These are phyloP conservation scores for Odontothrips loti DNA, from an alignment of 2,888 invertebrate genomes.

Conservation along the genomic window DNA sequence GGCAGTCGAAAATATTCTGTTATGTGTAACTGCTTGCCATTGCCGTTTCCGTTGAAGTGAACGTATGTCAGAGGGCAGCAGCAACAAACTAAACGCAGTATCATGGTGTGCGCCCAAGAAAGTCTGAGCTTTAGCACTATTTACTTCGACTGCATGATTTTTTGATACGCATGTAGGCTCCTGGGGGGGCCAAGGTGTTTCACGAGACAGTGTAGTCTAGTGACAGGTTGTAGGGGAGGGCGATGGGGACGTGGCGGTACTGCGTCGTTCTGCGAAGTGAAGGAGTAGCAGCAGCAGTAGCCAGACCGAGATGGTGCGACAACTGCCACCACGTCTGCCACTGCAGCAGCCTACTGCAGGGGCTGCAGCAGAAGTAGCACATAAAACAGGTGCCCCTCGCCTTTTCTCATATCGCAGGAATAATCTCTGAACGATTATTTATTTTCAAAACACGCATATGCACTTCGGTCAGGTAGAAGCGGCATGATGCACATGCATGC, in stretches of 20 bases:
- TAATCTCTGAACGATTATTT: constrained; percentile 17
- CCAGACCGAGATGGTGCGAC: too few relatives aligned
- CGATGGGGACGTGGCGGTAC: neutral
- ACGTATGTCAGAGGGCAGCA: too few relatives aligned
- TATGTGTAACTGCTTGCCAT: too few relatives aligned
- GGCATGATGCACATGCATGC: neutral
- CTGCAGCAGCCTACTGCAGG: neutral
- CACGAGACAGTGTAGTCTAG: constrained; percentile 20
- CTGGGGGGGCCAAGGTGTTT: too few relatives aligned
- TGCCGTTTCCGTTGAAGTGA: too few relatives aligned
- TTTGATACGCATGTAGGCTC: too few relatives aligned
- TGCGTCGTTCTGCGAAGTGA: neutral
- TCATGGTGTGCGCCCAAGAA: too few relatives aligned
- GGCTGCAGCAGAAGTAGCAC: neutral
- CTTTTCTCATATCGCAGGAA: constrained; percentile 7
- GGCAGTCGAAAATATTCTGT: too few relatives aligned
- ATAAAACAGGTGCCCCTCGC: neutral
- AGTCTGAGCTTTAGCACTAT: too few relatives aligned
- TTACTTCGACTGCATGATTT: too few relatives aligned
- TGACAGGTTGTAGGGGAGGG: neutral
- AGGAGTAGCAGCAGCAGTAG: neutral
- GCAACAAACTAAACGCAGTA: too few relatives aligned
- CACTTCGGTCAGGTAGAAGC: too few relatives aligned
- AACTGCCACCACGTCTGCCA: neutral
- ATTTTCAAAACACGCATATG: neutral